phyloP scores from a whole-genome alignment of 1,140 invertebrate species.

The Apolygus lucorum region DNA sequence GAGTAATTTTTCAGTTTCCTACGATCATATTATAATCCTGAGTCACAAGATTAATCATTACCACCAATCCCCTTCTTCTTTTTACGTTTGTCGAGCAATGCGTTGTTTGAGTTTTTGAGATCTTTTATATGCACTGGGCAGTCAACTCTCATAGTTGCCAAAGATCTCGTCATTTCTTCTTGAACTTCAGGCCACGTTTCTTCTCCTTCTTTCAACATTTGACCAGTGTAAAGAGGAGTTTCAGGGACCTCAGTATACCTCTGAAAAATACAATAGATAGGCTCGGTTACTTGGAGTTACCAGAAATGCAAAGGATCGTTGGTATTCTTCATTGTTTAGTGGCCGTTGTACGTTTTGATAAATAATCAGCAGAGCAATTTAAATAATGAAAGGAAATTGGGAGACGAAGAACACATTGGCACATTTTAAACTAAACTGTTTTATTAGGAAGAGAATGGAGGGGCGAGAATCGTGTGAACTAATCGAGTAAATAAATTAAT shows the following conservation, averaged over 20 bases:
- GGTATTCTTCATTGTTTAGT: neutral
- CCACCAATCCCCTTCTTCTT: constrained; percentile 47
- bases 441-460: too few species aligned
- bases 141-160: constrained; percentile 94
- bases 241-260: constrained; percentile 83
- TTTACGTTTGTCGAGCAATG: constrained; percentile 76
- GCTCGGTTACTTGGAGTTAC: constrained; percentile 18
- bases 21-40: too few species aligned
- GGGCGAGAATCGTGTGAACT: too few species aligned
- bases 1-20: too few species aligned
- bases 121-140: constrained; percentile 83
- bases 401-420: too few species aligned
- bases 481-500: too few species aligned
- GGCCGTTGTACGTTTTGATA: neutral
- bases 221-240: constrained; percentile 83
- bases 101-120: constrained; percentile 83
- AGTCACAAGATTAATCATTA: too few species aligned
- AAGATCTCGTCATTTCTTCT: constrained; percentile 94
- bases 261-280: constrained; percentile 44
- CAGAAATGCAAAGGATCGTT: constrained; percentile 11
- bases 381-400: too few species aligned
- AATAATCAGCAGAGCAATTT: too few species aligned
- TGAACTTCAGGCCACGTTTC: constrained; percentile 94
- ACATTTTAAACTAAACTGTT: too few species aligned
- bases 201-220: constrained; percentile 78